Base-by-base conservation (phyloP, 2,888 invertebrate genomes). In the Platypus cylindrus region DNA sequence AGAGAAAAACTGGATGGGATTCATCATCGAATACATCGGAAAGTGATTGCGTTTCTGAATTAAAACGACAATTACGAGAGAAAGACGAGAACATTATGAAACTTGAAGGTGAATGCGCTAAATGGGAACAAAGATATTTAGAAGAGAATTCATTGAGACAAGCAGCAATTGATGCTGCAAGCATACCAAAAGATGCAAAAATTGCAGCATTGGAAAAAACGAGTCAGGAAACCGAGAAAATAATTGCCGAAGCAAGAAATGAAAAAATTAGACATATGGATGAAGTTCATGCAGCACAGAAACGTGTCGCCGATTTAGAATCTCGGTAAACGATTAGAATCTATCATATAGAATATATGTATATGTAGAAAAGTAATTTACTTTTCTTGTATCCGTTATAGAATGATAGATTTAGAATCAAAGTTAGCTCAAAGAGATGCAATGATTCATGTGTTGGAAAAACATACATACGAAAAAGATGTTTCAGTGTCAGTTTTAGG, bases 201-300 rank as follows among this genome's bases (percentile, higher is more conserved):
- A 83, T 85, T 50, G 84, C 85, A 31, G 84, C 84, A 5, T 60
- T 86, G 40, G 83, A 85, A 58, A 82, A 80, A 58, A 81, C 79
- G 3, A 83, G 79, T 38, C 79, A 82, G 46, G 85, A 87, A 54
- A 79, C 82, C 2, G 87, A 86, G 55, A 78, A 82, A 47, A 63
- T 86, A 32, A 85, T 87, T 60, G 82, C 85, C 0, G 86, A 87
- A 59, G 86, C 85, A 4, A 71, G 86, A 45, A 78, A 74, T 41
- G 87, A 89, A 55, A 85, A 86, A 59, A 78, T 87, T 52, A 73
- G 81, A 31, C 86, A 87, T 55, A 83, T 89, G 81, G 87, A 87
- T 56, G 86, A 87, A 55, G 72, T 86, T 16, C 85, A 87, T 55
- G 77, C 78, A 7, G 81, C 85, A 5, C 83, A 86, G 60, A 82